phyloP scores from a whole-genome alignment of 2,888 invertebrate species.

The Andrena haemorrhoa region DNA sequence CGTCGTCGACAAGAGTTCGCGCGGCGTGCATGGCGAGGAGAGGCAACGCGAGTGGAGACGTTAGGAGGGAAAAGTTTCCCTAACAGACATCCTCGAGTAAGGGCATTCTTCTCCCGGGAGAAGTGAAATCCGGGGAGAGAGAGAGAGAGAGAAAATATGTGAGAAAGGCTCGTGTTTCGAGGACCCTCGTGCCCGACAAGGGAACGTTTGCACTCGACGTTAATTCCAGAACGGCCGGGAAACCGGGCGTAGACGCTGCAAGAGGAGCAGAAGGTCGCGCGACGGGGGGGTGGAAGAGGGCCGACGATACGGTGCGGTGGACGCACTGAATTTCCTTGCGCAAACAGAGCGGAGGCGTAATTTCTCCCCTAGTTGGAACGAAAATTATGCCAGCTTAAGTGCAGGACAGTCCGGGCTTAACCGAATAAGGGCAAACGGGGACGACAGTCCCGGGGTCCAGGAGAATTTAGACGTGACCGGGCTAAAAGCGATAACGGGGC shows the following conservation, averaged over 20 bases:
- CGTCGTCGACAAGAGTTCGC: slow-evolving; percentile 10
- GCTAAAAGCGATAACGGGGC: slow-evolving; percentile 67
- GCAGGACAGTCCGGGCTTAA: slow-evolving; percentile 78
- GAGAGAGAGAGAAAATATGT: slow-evolving; percentile 44
- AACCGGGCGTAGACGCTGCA: slow-evolving; percentile 22
- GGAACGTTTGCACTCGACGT: slow-evolving; percentile 65
- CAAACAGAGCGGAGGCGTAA: slow-evolving; percentile 75
- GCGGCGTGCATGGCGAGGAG: too few relatives aligned
- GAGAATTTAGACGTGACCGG: slow-evolving; percentile 50
- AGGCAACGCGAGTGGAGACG: background rate
- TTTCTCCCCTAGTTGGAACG: slow-evolving; percentile 77
- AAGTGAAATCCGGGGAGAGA: slow-evolving; percentile 44
- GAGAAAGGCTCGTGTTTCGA: slow-evolving; percentile 56
- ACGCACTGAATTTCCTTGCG: slow-evolving; percentile 73
- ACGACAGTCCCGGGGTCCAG: slow-evolving; percentile 39
- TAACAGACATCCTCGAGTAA: slow-evolving; percentile 20
- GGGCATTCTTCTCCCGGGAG: slow-evolving; percentile 39
- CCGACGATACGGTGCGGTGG: slow-evolving; percentile 37
- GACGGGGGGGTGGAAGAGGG: background rate
- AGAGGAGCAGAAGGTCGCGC: slow-evolving; percentile 23
- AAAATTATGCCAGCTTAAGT: slow-evolving; percentile 82
- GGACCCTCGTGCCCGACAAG: slow-evolving; percentile 40
- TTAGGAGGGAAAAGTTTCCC: slow-evolving; percentile 19
- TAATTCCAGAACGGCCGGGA: slow-evolving; percentile 55
- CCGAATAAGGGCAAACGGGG: slow-evolving; percentile 72